These are phyloP conservation scores for Lutjanus argentimaculatus DNA, from an alignment of 2,797 vertebrate genomes.

Conservation along the genomic window DNA sequence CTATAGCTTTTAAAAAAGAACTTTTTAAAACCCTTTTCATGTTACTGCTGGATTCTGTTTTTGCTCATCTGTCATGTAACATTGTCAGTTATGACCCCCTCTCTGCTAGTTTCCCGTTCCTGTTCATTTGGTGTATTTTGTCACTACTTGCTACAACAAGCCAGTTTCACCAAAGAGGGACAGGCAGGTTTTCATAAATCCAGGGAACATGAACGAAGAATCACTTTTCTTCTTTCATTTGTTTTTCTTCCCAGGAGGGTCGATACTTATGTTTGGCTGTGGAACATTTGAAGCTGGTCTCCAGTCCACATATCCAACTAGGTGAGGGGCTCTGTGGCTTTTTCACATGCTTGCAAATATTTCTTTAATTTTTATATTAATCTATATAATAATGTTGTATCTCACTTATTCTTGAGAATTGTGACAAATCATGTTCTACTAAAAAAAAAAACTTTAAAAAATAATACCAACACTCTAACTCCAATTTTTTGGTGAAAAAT, in stretches of 20 bases:
- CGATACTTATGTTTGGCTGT: constrained; percentile 89
- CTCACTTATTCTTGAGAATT: too few species aligned
- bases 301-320: constrained; percentile 94
- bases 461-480: too few species aligned
- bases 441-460: too few species aligned
- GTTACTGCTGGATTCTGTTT: not conserved
- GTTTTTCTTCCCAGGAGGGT: constrained; percentile 87
- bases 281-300: constrained; percentile 91
- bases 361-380: too few species aligned
- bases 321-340: constrained; percentile 83
- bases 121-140: not conserved
- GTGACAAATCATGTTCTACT: too few species aligned
- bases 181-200: not conserved
- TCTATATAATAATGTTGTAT: not conserved
- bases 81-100: not conserved
- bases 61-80: not conserved
- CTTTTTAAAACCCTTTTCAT: too few species aligned
- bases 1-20: constrained; percentile 2
- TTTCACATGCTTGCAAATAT: not conserved
- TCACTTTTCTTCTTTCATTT: not conserved
- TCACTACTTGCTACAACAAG: not conserved
- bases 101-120: not conserved
- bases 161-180: not conserved
- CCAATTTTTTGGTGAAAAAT: too few species aligned
- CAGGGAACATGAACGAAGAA: not conserved